Evolutionary conservation across 2,113 vertebrate species (phyloP), one percentile per base, ranked within the genome.

Genomic region (Ameiurus melas): DNA sequence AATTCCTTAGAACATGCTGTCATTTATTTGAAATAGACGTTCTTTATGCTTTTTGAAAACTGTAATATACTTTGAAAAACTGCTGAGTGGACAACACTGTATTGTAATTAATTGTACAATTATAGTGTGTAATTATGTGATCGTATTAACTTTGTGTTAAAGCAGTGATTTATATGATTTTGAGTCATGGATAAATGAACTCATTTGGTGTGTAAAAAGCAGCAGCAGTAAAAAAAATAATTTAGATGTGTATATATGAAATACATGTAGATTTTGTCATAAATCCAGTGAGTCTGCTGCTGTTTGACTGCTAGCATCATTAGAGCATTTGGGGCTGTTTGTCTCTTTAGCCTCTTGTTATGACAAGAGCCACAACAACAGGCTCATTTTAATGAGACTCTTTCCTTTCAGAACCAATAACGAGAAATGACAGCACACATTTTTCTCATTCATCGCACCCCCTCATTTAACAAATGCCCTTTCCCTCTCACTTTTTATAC

Each of bases 361-460:
- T 90, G 90, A 91, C 89, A 91, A 89, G 87, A 84, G 77, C 89
- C 70, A 82, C 87, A 89, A 90, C 83, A 86, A 89, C 81, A 53
- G 47, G 73, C 85, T 90, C 71, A 39, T 87, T 91, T 83, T 91
- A 91, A 91, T 91, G 90, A 91, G 89, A 87, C 73, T 89, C 88
- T 85, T 91, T 89, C 75, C 68, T 89, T 91, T 89, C 78, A 89
- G 87, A 87, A 84, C 73, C 89, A 79, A 87, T 87, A 85, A 90
- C 86, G 85, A 90, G 82, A 88, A 68, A 90, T 85, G 82, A 85
- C 84, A 82, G 78, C 66, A 53, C 33, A 55, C 57, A 77, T 85
- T 80, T 88, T 80, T 89, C 84, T 87, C 86, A 64, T 81, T 89
- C 86, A 91, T 55, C 66, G 58, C 86, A 85, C 82, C 86, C 85